A percentile compares a stretch with the other conserved stretches of the same genome.
Evolutionary conservation across 2,888 invertebrate species (phyloP).

Genomic region (Gibbula magus): DNA sequence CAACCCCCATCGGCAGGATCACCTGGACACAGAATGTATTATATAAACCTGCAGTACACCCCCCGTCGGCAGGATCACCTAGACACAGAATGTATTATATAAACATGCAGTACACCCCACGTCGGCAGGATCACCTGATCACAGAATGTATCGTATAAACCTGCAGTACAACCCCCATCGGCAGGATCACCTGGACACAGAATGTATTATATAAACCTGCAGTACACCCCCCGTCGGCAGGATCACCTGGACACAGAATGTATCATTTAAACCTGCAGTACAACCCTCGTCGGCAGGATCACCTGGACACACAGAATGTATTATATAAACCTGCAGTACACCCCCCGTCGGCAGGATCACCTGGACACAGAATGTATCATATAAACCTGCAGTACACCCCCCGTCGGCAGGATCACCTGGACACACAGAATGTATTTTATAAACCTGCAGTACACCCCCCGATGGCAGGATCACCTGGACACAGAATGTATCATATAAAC

Average conservation of each 20-base stretch:
- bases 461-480: constrained; percentile 50
- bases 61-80: too few species aligned
- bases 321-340: background rate
- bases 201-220: background rate
- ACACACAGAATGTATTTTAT: background rate
- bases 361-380: too few species aligned
- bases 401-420: background rate
- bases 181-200: background rate
- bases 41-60: background rate
- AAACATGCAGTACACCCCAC: too few species aligned
- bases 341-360: background rate
- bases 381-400: too few species aligned
- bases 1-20: constrained; percentile 48
- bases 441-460: constrained; percentile 47
- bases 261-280: too few species aligned
- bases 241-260: background rate
- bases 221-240: background rate
- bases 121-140: too few species aligned
- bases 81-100: too few species aligned
- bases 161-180: too few species aligned
- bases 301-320: too few species aligned
- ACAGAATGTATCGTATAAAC: too few species aligned
- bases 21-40: constrained; percentile 38
- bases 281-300: too few species aligned
- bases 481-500: background rate